phyloP scores from a whole-genome alignment of 2,888 invertebrate species.

The Myathropa florea region DNA sequence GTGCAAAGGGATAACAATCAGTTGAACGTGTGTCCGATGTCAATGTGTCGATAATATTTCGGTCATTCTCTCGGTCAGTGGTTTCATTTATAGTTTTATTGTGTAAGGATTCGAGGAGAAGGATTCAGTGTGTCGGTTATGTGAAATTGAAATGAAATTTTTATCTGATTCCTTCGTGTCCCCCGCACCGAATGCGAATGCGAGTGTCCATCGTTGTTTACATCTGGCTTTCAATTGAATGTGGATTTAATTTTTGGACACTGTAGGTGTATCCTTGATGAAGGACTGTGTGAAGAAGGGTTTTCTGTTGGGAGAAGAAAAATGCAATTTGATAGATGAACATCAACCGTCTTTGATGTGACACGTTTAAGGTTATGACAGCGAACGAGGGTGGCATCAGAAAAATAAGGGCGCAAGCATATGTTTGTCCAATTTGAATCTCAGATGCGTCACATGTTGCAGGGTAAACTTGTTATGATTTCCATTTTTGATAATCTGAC shows the following conservation, averaged over 20 bases:
- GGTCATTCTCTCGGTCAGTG: constrained; percentile 68
- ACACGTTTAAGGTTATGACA: constrained; percentile 35
- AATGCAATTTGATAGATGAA: constrained; percentile 54
- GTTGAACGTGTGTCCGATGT: constrained; percentile 67
- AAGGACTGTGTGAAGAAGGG: neutral
- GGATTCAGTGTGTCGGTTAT: constrained; percentile 57
- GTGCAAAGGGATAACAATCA: constrained; percentile 62
- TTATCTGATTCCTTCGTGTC: constrained; percentile 63
- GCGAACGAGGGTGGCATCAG: neutral
- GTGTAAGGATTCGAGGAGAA: constrained; percentile 42
- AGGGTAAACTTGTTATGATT: neutral
- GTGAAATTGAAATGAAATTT: constrained; percentile 68
- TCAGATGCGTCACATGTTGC: neutral
- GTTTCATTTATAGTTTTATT: constrained; percentile 66
- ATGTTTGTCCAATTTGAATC: neutral
- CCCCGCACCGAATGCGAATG: neutral
- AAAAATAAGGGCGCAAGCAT: neutral
- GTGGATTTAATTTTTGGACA: neutral
- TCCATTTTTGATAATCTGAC: neutral
- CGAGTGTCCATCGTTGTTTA: constrained; percentile 50
- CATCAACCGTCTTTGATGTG: constrained; percentile 52
- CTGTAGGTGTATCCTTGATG: constrained; percentile 15
- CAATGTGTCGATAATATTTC: constrained; percentile 70
- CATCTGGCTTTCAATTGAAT: constrained; percentile 49
- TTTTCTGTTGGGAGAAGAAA: constrained; percentile 17